Conservation (phyloP, 2,797 vertebrate genomes). For the Xenopus petersii region DNA sequence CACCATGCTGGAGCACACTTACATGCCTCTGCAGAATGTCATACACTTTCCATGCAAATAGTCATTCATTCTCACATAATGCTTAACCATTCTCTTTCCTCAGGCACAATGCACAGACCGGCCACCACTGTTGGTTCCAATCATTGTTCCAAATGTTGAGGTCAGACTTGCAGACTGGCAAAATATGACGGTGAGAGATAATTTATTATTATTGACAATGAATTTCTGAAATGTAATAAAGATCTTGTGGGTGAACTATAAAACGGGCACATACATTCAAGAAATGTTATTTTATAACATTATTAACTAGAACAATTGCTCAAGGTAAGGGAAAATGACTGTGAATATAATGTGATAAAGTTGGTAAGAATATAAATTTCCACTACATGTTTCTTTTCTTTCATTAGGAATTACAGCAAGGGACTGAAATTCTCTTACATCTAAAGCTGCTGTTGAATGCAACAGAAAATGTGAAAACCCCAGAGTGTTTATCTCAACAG, state of each 20-base stretch:
- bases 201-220: no score
- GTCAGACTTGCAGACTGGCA: conserved; percentile 29
- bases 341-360: no score
- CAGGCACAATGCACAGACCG: conserved; percentile 24
- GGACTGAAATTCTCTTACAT: conserved; percentile 19
- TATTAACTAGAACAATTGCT: no score
- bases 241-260: no score
- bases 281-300: no score
- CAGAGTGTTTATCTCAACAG: conserved; percentile 19
- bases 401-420: conserved; percentile 21
- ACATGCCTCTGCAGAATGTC: no score
- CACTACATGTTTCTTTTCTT: conserved; percentile 2
- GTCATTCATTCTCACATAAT: not conserved
- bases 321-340: no score
- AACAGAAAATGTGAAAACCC: conserved; percentile 17
- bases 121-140: not conserved
- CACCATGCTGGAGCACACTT: not conserved
- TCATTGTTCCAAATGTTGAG: conserved; percentile 37
- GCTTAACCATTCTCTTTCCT: conserved; percentile 17
- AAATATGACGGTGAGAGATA: conserved; percentile 36
- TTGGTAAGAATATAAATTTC: no score
- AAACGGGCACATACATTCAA: no score
- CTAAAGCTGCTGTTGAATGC: conserved; percentile 22
- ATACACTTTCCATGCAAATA: not conserved
- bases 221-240: no score